Evolutionary conservation across 1,140 invertebrate genomes (phyloP), one percentile per base, ranked within the genome.

Genomic region (Drosophila rufa): DNA sequence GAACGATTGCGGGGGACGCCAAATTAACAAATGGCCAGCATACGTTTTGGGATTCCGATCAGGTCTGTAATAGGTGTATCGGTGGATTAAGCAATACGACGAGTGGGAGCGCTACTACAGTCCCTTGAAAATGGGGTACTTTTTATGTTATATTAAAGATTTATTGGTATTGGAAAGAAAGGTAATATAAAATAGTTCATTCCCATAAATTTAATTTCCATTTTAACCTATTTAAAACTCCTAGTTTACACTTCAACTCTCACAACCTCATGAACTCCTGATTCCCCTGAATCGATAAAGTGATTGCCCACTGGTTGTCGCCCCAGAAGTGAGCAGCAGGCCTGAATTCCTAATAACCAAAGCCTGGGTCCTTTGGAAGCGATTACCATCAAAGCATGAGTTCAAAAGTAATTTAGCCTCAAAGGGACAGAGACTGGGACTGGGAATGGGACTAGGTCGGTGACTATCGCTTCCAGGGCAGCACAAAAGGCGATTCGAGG

Each of bases 371-470:
- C 11, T 47, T 42, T 9, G 17, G 14, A 27, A 58, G 53, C 67
- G 68, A 60, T 60, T 46, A 45, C 71, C 25, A 58, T 67, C 57
- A 33, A 42, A 51, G 64, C 59, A 43, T 14, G 56, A 43, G 61
- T 56, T 66, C 22, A 56, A 78, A 80, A 75, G 46, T 55, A 61
- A 75, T 75, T 75, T 71, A 33, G n/a, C 33, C 40, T 71, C 42
- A 64, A 75, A 75, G 38, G 43, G 40, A 53, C 50, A 14, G 3
- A 4, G 50, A 27, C 25, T 6, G 6, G 27, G 11, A 15, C 51
- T 22, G 2, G 33, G 33, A 17, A 27, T 33, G 11, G 2, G 25
- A 36, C 36, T 11, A 36, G 15, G 8, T 17, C 33, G 5, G 22
- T 33, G 53, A 43, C 19, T 59, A 36, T 55, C 6, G 17, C 40